Evolutionary conservation across 2,888 invertebrate species (phyloP).

Genomic region (Orchesellides sinensis): DNA sequence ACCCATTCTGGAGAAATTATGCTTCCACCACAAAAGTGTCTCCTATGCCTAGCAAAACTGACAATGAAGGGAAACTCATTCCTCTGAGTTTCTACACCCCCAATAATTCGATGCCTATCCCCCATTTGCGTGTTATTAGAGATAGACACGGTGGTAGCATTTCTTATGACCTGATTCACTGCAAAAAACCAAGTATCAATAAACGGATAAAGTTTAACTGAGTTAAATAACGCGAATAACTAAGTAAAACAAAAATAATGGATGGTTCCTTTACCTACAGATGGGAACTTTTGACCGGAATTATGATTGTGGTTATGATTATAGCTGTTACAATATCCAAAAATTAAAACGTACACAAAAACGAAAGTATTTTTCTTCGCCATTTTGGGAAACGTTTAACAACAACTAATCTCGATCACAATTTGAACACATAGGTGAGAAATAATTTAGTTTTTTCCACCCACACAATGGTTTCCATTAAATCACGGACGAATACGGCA

Average conservation of each 20-base stretch:
- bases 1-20: conserved; percentile 37
- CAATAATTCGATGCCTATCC: conserved; percentile 27
- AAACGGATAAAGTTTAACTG: neutral
- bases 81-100: conserved; percentile 43
- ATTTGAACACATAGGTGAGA: neutral
- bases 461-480: no score
- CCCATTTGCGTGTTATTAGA: neutral
- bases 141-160: neutral
- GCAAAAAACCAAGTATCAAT: neutral
- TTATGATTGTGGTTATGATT: neutral
- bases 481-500: no score
- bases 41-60: conserved; percentile 21
- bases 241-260: neutral
- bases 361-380: neutral
- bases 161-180: conserved; percentile 20
- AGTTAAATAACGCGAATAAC: neutral
- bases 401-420: neutral
- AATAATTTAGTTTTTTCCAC: neutral
- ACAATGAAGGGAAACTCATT: conserved; percentile 63
- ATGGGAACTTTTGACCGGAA: neutral
- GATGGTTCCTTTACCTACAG: conserved; percentile 9
- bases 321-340: neutral
- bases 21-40: conserved; percentile 59
- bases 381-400: neutral
- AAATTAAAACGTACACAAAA: neutral